These are phyloP conservation scores for Nycticryphes semicollaris DNA, from an alignment of 2,113 vertebrate genomes.

Conservation along the genomic window DNA sequence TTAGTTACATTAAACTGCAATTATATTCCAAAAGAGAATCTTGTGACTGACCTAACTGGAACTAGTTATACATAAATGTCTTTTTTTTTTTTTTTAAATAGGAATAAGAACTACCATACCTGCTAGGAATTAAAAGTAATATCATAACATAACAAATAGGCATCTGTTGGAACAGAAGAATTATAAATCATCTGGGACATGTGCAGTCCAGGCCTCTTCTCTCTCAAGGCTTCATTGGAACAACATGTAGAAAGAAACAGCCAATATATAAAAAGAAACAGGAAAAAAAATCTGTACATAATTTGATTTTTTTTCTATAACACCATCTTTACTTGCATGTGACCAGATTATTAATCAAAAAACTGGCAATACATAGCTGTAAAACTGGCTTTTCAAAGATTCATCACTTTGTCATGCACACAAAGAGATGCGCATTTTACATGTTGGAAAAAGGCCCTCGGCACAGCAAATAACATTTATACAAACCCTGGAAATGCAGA, in stretches of 20 bases:
- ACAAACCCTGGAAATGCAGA: not conserved
- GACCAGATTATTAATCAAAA: conserved; percentile 47
- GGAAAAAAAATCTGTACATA: not conserved
- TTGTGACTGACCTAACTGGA: not conserved
- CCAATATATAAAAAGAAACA: conserved; percentile 21
- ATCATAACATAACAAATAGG: not conserved
- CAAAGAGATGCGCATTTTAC: not conserved
- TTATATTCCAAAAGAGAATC: not conserved
- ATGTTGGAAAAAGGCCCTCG: conserved; percentile 2
- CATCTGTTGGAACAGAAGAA: not conserved
- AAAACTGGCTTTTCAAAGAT: conserved; percentile 32
- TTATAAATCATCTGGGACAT: conserved; percentile 19
- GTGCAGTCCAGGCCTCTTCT: conserved; percentile 25
- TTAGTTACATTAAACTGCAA: not conserved
- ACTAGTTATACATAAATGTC: not conserved
- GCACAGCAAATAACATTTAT: conserved; percentile 8
- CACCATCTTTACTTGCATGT: conserved; percentile 12
- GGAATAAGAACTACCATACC: not conserved
- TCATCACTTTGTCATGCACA: not conserved
- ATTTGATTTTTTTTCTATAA: not conserved
- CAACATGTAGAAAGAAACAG: conserved; percentile 40
- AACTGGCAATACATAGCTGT: not conserved
- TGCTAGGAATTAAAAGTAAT: not conserved
- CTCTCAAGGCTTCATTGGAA: conserved; percentile 41
- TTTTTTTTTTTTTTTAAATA: not conserved